Conservation (phyloP, 2,113 vertebrate species). For the Trachemys scripta region DNA sequence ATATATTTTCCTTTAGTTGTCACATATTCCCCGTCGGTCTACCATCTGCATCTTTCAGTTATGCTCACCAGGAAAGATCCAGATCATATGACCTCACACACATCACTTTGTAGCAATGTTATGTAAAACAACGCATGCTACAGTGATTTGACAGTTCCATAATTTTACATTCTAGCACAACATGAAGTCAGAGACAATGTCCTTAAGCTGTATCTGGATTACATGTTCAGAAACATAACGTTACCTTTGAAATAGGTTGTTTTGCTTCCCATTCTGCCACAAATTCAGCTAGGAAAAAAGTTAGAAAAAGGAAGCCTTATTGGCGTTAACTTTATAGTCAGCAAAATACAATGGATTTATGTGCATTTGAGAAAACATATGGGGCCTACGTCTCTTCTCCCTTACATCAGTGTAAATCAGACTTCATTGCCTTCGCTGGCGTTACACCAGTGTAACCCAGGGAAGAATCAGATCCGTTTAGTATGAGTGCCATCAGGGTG, state of each 20-base stretch:
- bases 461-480: slow-evolving; percentile 20
- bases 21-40: neutral
- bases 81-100: neutral
- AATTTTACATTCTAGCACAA: neutral
- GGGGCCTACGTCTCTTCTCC: neutral
- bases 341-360: neutral
- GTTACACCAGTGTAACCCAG: fast-evolving
- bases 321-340: neutral
- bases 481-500: neutral
- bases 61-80: neutral
- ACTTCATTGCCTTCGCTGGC: neutral
- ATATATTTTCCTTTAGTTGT: neutral
- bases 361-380: slow-evolving; percentile 7
- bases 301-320: neutral
- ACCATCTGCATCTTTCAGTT: neutral
- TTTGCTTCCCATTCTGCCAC: neutral
- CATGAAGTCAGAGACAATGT: neutral
- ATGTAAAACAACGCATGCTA: neutral
- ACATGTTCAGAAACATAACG: neutral
- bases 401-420: neutral
- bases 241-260: neutral
- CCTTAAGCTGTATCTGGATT: neutral
- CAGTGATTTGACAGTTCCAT: neutral
- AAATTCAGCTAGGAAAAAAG: neutral
- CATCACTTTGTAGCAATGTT: neutral